These are phyloP conservation scores for Iphiclides podalirius DNA, from an alignment of 2,888 invertebrate species.

Conservation along the genomic window DNA sequence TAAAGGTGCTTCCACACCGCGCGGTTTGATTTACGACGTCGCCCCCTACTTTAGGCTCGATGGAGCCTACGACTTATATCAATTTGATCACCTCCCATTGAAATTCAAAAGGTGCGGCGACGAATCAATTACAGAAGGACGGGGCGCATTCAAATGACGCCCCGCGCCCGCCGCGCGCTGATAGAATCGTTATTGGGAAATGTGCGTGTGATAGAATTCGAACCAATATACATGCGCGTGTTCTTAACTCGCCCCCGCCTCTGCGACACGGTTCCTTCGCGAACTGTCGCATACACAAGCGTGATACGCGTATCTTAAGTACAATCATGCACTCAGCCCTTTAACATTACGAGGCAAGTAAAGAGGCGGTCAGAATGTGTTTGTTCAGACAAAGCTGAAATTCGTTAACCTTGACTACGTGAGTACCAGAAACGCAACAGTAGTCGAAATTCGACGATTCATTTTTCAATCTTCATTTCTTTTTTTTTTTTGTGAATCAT, in stretches of 20 bases:
- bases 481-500: too few relatives aligned
- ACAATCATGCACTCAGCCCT: too few relatives aligned
- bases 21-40: constrained; percentile 47
- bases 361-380: too few relatives aligned
- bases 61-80: constrained; percentile 70
- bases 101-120: constrained; percentile 68
- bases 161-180: constrained; percentile 47
- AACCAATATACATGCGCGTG: constrained; percentile 53
- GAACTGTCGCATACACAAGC: too few relatives aligned
- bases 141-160: constrained; percentile 64
- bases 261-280: neutral
- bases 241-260: constrained; percentile 25
- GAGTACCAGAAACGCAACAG: too few relatives aligned
- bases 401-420: too few relatives aligned
- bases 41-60: constrained; percentile 33
- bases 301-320: too few relatives aligned
- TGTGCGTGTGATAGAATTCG: constrained; percentile 76
- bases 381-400: too few relatives aligned
- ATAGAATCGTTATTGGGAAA: constrained; percentile 75
- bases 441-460: too few relatives aligned
- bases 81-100: constrained; percentile 73
- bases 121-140: constrained; percentile 67
- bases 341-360: too few relatives aligned
- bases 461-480: too few relatives aligned
- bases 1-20: constrained; percentile 20